These are phyloP conservation scores for Morpho helenor DNA, from an alignment of 2,888 invertebrate genomes.

Conservation along the genomic window DNA sequence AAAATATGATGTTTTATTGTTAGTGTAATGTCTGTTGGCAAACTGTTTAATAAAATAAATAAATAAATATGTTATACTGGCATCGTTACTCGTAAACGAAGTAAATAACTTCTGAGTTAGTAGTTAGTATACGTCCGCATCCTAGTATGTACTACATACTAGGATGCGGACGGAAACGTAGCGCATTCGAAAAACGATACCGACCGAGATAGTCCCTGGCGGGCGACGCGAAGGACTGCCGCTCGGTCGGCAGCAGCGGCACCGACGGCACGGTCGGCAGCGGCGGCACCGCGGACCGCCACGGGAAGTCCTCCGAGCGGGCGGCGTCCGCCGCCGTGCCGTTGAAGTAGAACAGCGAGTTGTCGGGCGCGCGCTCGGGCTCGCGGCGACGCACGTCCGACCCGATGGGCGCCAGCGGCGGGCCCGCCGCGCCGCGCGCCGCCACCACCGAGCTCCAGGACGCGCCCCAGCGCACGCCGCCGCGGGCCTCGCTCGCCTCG, in stretches of 20 bases:
- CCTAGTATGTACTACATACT: too few relatives aligned
- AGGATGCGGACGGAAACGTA: too few relatives aligned
- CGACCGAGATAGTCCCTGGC: slow-evolving; percentile 41
- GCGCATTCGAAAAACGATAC: slow-evolving; percentile 5
- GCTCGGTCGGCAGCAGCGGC: neutral
- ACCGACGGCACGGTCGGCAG: slow-evolving; percentile 9
- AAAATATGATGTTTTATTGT: too few relatives aligned
- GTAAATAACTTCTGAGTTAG: too few relatives aligned
- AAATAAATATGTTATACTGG: too few relatives aligned
- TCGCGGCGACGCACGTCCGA: slow-evolving; percentile 55
- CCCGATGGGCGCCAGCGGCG: slow-evolving; percentile 56
- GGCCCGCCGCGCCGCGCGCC: slow-evolving; percentile 31
- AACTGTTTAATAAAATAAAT: too few relatives aligned
- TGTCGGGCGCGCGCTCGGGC: slow-evolving; percentile 44
- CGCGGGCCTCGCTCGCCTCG: slow-evolving; percentile 35
- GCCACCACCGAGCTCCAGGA: slow-evolving; percentile 62
- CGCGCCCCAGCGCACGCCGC: slow-evolving; percentile 51
- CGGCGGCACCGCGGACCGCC: slow-evolving; percentile 38
- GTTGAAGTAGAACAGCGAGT: slow-evolving; percentile 79
- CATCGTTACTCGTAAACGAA: too few relatives aligned
- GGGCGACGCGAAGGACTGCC: slow-evolving; percentile 22
- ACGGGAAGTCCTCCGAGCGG: slow-evolving; percentile 69
- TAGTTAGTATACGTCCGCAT: too few relatives aligned
- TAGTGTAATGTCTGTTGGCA: too few relatives aligned
- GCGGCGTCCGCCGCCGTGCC: slow-evolving; percentile 24